Percentiles rank a stretch among this genome's conserved stretches.
Evolutionary conservation across 1,140 invertebrate genomes (phyloP).

Genomic region (Atta cephalotes): DNA sequence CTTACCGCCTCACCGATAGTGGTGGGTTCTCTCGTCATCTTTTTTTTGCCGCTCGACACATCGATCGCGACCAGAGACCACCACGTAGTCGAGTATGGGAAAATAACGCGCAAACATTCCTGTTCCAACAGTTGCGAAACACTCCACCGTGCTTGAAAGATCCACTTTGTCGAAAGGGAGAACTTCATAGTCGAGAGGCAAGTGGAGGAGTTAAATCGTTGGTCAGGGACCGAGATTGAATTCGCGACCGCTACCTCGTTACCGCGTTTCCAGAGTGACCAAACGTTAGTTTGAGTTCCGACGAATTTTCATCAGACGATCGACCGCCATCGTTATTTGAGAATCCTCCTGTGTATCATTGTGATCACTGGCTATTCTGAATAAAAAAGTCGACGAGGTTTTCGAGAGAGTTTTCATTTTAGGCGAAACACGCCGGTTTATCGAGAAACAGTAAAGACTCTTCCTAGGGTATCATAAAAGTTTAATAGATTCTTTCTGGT

Average conservation of each 20-base stretch:
- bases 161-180: constrained; percentile 36
- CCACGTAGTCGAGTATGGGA: constrained; percentile 31
- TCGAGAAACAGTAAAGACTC: constrained; percentile 66
- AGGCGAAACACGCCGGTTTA: constrained; percentile 44
- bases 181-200: constrained; percentile 31
- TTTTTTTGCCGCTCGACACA: constrained; percentile 30
- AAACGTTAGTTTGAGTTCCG: constrained; percentile 54
- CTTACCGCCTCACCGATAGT: constrained; percentile 34
- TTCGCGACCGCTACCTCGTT: constrained; percentile 74
- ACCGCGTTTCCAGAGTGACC: constrained; percentile 56
- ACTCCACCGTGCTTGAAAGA: constrained; percentile 13
- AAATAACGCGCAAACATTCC: constrained; percentile 55
- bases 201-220: constrained; percentile 76
- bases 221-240: constrained; percentile 76
- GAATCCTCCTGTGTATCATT: constrained; percentile 43
- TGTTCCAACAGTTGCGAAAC: constrained; percentile 38
- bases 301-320: constrained; percentile 58
- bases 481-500: constrained; percentile 69
- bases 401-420: constrained; percentile 49
- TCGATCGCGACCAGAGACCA: constrained; percentile 27
- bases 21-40: constrained; percentile 2
- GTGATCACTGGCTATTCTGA: constrained; percentile 53
- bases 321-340: constrained; percentile 24
- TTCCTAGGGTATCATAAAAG: constrained; percentile 68
- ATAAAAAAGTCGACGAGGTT: constrained; percentile 55